These are phyloP conservation scores for Menidia menidia DNA, from an alignment of 2,797 vertebrate species.

Conservation along the genomic window DNA sequence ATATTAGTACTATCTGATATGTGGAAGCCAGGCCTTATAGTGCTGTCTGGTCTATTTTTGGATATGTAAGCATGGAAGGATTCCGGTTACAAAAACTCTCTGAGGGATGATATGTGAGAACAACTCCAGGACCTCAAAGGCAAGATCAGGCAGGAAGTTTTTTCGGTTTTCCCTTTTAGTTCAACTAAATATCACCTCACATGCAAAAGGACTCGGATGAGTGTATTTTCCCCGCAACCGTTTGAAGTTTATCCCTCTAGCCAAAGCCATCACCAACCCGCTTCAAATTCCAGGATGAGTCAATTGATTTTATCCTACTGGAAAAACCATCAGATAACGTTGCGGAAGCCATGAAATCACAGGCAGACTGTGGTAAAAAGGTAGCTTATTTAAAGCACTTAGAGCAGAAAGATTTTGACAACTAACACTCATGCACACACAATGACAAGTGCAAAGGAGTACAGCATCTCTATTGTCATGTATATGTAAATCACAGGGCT, in stretches of 20 bases:
- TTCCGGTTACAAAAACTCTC: constrained; percentile 57
- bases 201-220: constrained; percentile 16
- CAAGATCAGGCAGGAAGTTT: constrained; percentile 36
- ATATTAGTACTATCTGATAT: constrained; percentile 56
- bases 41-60: constrained; percentile 66
- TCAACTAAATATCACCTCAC: constrained; percentile 22
- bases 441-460: constrained; percentile 42
- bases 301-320: constrained; percentile 48
- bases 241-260: not conserved
- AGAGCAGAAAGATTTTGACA: constrained; percentile 9
- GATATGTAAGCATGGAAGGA: constrained; percentile 39
- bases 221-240: constrained; percentile 9
- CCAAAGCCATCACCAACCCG: constrained; percentile 20
- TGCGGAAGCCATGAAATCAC: constrained; percentile 37
- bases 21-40: constrained; percentile 39
- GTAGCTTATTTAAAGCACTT: constrained; percentile 44
- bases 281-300: constrained; percentile 45
- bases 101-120: constrained; percentile 43
- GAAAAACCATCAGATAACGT: constrained; percentile 47
- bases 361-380: constrained; percentile 18
- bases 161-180: constrained; percentile 27
- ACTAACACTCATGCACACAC: constrained; percentile 2
- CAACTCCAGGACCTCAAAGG: constrained; percentile 33
- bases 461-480: constrained; percentile 50
- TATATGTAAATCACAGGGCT: constrained; percentile 70